Base-by-base conservation (phyloP, 2,888 invertebrate species). In the Cheilosia vulpina region DNA sequence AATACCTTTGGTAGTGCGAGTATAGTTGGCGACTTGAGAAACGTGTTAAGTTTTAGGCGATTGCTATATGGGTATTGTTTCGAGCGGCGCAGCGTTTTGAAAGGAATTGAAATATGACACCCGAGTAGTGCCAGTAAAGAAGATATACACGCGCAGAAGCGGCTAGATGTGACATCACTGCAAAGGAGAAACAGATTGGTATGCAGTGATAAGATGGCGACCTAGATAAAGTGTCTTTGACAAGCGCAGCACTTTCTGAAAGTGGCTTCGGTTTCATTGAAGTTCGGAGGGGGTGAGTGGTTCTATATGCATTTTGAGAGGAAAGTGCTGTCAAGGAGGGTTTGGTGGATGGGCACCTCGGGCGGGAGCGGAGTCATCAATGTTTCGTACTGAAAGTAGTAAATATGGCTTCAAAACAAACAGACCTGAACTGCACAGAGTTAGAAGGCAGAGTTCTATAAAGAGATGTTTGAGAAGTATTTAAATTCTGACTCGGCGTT, bases 141-240 rank as follows among this genome's bases (percentile, higher is more conserved):
- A 38, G 65, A 27, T 57, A n/a, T 34, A 34, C 45, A 43, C 19
- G 27, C 27, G 45, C 27, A n/a, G 13, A 34, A 19, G 9, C 7
- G n/a, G 15, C 21, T 21, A n/a, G 27, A 73, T 73, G 73, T 80
- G 79, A 73, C 66, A 80, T 81, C 69, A 76, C 57, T 76, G 15
- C 13, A 58, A 53, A 53, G 71, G 65, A 55, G 38, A 55, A 68
- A 19, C 45, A 53, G 43, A 65, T 66, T 43, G 58, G 45, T 27
- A 82, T 76, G 66, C 63, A 21, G 24, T 50, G 77, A 77, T 77
- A 71, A 69, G 71, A 60, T 72, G 43, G 27, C 71, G 82, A 77
- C 82, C 82, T 72, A 71, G 50, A 65, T 82, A 45, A 50, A 19
- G 11, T 76, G 50, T 45, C 19, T 45, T 69, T 38, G 13, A 19